phyloP scores from a whole-genome alignment of 2,797 vertebrate genomes.

The Sphenopsis melanotis region DNA sequence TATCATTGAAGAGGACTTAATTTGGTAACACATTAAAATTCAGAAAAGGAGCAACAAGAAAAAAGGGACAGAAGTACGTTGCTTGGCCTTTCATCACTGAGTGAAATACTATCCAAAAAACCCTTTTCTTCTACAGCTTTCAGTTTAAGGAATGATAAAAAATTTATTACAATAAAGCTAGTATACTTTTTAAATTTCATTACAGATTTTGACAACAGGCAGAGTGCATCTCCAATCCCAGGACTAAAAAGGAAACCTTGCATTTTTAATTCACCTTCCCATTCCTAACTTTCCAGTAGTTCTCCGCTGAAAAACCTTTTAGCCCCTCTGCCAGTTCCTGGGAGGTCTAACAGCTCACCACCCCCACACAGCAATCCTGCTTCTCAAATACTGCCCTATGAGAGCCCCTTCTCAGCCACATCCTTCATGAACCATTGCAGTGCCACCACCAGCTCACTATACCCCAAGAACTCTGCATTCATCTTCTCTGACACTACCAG shows the following conservation, averaged over 20 bases:
- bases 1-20: neutral
- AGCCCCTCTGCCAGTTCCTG: neutral
- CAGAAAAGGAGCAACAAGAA: neutral
- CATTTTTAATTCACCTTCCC: neutral
- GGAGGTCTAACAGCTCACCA: neutral
- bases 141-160: neutral
- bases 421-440: neutral
- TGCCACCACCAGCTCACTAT: neutral
- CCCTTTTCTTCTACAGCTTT: neutral
- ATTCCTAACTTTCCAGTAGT: neutral
- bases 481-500: neutral
- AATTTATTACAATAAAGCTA: neutral
- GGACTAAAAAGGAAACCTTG: neutral
- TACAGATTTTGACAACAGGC: neutral
- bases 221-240: neutral
- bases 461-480: neutral
- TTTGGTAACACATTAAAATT: neutral
- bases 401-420: neutral
- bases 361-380: neutral
- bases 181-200: neutral
- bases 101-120: neutral
- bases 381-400: neutral
- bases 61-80: neutral
- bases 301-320: neutral
- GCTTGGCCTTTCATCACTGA: neutral